These are phyloP conservation scores for Eretmochelys imbricata DNA, from an alignment of 2,113 vertebrate species.

Conservation along the genomic window DNA sequence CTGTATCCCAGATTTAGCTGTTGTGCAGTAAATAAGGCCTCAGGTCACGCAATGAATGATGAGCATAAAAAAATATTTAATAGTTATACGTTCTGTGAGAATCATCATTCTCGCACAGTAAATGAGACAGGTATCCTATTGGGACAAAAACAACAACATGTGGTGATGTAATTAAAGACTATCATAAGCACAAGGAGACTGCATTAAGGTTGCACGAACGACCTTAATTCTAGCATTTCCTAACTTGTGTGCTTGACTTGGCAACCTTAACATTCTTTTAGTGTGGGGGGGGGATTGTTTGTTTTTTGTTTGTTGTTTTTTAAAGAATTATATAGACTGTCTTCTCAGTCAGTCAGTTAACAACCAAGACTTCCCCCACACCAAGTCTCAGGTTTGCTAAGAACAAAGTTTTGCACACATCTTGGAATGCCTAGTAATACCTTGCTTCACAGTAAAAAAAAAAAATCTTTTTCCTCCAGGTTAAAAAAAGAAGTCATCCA, in stretches of 20 bases:
- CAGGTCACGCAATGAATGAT: not conserved
- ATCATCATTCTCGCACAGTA: not conserved
- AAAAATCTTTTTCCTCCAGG: slow-evolving; percentile 1
- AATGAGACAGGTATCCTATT: not conserved
- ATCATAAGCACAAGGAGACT: fast-evolving
- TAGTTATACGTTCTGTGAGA: not conserved
- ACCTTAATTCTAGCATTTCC: not conserved
- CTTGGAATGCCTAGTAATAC: fast-evolving
- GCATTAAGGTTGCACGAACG: not conserved
- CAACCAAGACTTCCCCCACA: not conserved
- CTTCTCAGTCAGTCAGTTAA: slow-evolving; percentile 22
- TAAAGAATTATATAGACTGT: not conserved
- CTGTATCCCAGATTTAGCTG: slow-evolving; percentile 1
- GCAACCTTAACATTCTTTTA: not conserved
- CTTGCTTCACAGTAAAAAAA: not conserved
- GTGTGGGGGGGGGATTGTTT: not conserved
- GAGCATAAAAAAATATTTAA: not conserved
- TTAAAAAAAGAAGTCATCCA: not conserved
- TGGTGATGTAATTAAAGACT: not conserved
- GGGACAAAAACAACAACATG: not conserved
- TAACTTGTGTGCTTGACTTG: not conserved
- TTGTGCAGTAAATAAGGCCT: not conserved
- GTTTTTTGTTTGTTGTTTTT: not conserved
- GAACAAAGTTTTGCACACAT: not conserved
- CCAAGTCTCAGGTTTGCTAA: not conserved